Base-by-base conservation (phyloP, 2,113 vertebrate genomes). In the Emydura subglobosa region DNA sequence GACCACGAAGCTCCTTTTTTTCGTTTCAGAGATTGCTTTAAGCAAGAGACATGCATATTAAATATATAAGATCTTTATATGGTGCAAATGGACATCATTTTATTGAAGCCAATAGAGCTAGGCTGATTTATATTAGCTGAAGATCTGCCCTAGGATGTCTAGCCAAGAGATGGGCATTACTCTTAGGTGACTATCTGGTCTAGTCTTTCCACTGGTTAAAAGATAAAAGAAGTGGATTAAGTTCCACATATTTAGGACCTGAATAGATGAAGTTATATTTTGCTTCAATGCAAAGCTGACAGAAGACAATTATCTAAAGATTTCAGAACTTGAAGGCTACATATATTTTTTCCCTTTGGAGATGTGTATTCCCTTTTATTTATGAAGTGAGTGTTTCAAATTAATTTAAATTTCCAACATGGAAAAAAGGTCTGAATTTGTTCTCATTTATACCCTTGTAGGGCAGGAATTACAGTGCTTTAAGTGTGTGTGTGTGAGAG, bases 151-250 rank as follows among this genome's bases (percentile, higher is more conserved):
- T 89, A 79, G 95, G 95, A 79, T 93, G 72, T 92, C 78, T 79
- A 22, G 50, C 93, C 94, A 94, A 86, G 81, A 86, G 85, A 92
- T 79, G 86, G 34, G 81, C 90, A 94, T 57, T 89, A 68, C 2
- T 93, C 87, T 79, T 93, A 95, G 94, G 81, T 88, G 83, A 65
- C 87, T 97, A 94, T 94, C 95, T 2, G 0, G 50, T 94, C 90
- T 94, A 89, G 89, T 95, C 91, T 91, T 51, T 29, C 87, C 72
- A 93, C 29, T 0, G 10, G 88, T 1, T 95, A 83, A 96, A 92
- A 96, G 87, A 95, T 68, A 49, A 96, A 97, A 95, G 93, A 65
- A 19, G 83, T 57, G 89, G 95, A 86, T 13, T 82, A 92, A 91
- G 72, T 91, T 44, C 4, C 88, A n/a, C 24, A 12, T 13, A 53